A percentile compares a stretch with the other conserved stretches of the same genome.
phyloP scores from a whole-genome alignment of 2,888 invertebrate genomes.

The Latrodectus hesperus region DNA sequence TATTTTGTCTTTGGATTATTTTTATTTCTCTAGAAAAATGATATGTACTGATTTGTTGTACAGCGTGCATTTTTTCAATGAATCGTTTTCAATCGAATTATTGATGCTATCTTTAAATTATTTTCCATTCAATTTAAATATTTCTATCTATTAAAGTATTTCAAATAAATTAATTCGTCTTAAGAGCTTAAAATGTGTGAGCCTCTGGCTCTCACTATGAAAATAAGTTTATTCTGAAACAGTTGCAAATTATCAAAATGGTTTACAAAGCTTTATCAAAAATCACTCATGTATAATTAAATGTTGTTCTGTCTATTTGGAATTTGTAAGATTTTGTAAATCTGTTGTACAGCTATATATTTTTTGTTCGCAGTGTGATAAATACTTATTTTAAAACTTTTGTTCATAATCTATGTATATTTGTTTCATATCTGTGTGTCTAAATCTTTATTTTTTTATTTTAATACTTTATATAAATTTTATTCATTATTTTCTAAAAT shows the following conservation, averaged over 20 bases:
- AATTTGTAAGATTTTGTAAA: slow-evolving; percentile 33
- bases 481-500: not conserved
- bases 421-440: slow-evolving; percentile 57
- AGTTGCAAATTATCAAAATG: not conserved
- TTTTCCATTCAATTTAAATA: too few relatives aligned
- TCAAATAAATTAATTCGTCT: too few relatives aligned
- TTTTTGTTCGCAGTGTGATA: slow-evolving; percentile 5
- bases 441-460: slow-evolving; percentile 41
- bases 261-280: not conserved
- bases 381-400: slow-evolving; percentile 32
- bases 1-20: too few relatives aligned
- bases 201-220: too few relatives aligned
- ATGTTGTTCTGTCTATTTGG: not conserved
- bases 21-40: too few relatives aligned
- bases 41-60: too few relatives aligned
- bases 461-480: slow-evolving; percentile 31
- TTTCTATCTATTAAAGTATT: too few relatives aligned
- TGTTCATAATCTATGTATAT: slow-evolving; percentile 52
- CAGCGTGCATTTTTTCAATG: too few relatives aligned
- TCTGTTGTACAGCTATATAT: slow-evolving; percentile 38
- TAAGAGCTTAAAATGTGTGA: too few relatives aligned
- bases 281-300: not conserved
- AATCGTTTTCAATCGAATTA: too few relatives aligned
- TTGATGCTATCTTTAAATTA: too few relatives aligned
- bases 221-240: not conserved